A percentile compares a stretch with the other conserved stretches of the same genome.
Conservation (phyloP, 1,140 invertebrate species). For the Littorina saxatilis region DNA sequence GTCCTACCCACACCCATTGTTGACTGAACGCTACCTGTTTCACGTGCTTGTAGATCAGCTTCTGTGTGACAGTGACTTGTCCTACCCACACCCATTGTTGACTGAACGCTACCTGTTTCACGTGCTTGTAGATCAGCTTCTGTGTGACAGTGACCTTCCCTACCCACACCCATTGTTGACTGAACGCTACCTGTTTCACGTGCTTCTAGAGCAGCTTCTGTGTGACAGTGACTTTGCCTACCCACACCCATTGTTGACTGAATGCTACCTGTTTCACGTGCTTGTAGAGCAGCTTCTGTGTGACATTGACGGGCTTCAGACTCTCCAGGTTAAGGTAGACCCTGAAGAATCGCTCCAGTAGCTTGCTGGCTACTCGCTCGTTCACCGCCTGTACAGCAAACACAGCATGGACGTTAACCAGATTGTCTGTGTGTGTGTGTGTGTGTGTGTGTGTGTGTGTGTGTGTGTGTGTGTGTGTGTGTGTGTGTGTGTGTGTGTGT, state of each 20-base stretch:
- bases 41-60: too few species aligned
- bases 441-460: too few species aligned
- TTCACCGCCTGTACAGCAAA: constrained; percentile 13
- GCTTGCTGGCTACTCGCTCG: constrained; percentile 15
- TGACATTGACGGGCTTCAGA: constrained; percentile 3
- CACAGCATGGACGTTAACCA: neutral
- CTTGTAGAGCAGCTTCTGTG: constrained; percentile 18
- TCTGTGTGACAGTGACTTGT: neutral
- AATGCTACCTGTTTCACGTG: constrained; percentile 37
- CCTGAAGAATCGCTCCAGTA: constrained; percentile 26
- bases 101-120: neutral
- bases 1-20: too few species aligned
- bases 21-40: too few species aligned
- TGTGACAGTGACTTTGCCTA: too few species aligned
- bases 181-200: too few species aligned
- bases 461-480: too few species aligned
- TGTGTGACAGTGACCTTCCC: too few species aligned
- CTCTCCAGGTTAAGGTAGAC: constrained; percentile 25
- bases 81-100: neutral
- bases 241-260: neutral
- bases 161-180: too few species aligned
- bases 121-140: neutral
- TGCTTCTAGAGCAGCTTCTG: too few species aligned
- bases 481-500: too few species aligned
- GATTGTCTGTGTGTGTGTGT: too few species aligned